phyloP scores from a whole-genome alignment of 2,797 vertebrate genomes.

The Cossypha polioptera region DNA sequence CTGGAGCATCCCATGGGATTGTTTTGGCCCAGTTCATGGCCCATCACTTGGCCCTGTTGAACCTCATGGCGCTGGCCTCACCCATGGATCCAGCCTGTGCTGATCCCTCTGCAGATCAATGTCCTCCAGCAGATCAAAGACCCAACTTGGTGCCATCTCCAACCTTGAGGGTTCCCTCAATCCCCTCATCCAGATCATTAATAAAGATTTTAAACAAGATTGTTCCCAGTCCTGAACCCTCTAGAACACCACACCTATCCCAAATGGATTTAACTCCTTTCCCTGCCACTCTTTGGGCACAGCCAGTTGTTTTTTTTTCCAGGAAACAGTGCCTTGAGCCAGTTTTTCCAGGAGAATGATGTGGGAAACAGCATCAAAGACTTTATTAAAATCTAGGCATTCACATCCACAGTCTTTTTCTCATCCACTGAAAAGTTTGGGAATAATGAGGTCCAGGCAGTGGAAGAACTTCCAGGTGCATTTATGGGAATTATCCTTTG shows the following conservation, averaged over 20 bases:
- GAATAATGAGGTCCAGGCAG: background rate
- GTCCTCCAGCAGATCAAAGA: background rate
- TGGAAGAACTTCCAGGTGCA: accelerated
- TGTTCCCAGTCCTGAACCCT: background rate
- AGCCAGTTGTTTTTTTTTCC: background rate
- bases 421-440: background rate
- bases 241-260: accelerated
- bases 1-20: accelerated
- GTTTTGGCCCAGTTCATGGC: too few relatives aligned
- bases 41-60: background rate
- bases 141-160: background rate
- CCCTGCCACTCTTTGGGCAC: background rate
- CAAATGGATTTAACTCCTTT: background rate
- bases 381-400: background rate
- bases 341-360: background rate
- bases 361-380: background rate
- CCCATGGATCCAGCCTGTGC: background rate
- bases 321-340: background rate
- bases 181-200: background rate
- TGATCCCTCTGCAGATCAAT: background rate
- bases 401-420: too few relatives aligned
- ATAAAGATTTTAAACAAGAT: background rate
- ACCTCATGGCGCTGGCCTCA: accelerated
- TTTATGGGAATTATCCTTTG: background rate
- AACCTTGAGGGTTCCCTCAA: background rate